These are phyloP conservation scores for Hemiscyllium ocellatum DNA, from an alignment of 2,113 vertebrate genomes.

Conservation along the genomic window DNA sequence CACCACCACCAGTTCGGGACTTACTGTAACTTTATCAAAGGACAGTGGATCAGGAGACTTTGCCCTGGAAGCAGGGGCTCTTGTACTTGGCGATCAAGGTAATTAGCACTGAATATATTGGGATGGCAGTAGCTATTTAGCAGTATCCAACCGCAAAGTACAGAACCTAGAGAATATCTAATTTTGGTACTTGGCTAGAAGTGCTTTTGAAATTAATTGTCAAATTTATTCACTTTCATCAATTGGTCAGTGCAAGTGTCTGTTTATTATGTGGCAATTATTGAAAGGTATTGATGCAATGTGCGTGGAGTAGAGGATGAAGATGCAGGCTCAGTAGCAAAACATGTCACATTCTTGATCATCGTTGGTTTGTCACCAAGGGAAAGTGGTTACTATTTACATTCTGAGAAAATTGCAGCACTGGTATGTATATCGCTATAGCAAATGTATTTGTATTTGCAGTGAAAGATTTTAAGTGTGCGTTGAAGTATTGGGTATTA, in stretches of 20 bases:
- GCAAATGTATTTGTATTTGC: neutral
- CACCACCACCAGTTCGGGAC: conserved; percentile 85
- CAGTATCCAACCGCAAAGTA: neutral
- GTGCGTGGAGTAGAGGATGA: neutral
- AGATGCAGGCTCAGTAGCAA: neutral
- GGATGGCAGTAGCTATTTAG: neutral
- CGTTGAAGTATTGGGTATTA: neutral
- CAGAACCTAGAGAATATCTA: neutral
- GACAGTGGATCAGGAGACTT: conserved; percentile 85
- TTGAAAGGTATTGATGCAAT: neutral
- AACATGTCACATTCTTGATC: neutral
- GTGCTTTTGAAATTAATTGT: neutral
- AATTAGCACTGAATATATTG: conserved; percentile 35
- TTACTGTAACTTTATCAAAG: conserved; percentile 86
- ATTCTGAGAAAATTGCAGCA: neutral
- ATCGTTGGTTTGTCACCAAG: neutral
- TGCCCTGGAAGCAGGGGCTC: conserved; percentile 87
- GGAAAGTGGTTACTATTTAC: neutral
- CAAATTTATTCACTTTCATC: neutral
- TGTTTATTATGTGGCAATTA: neutral
- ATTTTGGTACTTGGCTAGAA: neutral
- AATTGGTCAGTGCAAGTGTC: neutral
- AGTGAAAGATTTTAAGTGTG: neutral
- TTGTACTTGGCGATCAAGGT: conserved; percentile 97
- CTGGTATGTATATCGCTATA: neutral